Conservation (phyloP, 2,888 invertebrate species). For the Podabrus alpinus region DNA sequence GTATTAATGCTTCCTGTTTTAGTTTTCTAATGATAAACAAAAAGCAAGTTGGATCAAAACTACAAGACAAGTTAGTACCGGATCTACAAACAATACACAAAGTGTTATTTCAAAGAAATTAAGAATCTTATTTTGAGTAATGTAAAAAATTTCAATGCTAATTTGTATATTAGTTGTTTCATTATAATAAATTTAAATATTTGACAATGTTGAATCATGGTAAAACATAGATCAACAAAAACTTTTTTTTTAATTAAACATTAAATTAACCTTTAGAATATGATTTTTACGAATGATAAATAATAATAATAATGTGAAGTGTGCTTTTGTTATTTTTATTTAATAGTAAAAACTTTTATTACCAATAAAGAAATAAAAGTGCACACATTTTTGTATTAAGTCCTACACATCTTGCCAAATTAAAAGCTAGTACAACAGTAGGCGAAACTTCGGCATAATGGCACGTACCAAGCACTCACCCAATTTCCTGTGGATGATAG, state of each 20-base stretch:
- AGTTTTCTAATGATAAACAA: slow-evolving; percentile 22
- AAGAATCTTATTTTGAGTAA: slow-evolving; percentile 13
- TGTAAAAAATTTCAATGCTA: neutral
- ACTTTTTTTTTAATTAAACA: neutral
- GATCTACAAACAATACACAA: slow-evolving; percentile 73
- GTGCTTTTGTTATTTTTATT: neutral
- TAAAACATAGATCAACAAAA: neutral
- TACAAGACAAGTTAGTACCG: slow-evolving; percentile 59
- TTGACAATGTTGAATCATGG: neutral
- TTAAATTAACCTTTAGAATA: neutral
- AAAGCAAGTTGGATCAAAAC: slow-evolving; percentile 32
- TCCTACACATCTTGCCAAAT: neutral
- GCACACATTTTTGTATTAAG: neutral
- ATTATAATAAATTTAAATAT: neutral
- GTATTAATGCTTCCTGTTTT: neutral
- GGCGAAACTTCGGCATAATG: too few relatives aligned
- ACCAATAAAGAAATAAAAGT: neutral
- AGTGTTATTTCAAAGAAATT: slow-evolving; percentile 62
- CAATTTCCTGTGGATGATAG: too few relatives aligned
- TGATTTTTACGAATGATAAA: neutral
- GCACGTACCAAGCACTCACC: too few relatives aligned
- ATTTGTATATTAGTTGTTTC: neutral
- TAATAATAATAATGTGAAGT: neutral
- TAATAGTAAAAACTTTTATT: neutral
- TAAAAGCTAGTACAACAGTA: too few relatives aligned